Percentiles rank a stretch among this genome's conserved stretches.
phyloP scores from a whole-genome alignment of 1,140 invertebrate genomes.

The Fopius arisanus region DNA sequence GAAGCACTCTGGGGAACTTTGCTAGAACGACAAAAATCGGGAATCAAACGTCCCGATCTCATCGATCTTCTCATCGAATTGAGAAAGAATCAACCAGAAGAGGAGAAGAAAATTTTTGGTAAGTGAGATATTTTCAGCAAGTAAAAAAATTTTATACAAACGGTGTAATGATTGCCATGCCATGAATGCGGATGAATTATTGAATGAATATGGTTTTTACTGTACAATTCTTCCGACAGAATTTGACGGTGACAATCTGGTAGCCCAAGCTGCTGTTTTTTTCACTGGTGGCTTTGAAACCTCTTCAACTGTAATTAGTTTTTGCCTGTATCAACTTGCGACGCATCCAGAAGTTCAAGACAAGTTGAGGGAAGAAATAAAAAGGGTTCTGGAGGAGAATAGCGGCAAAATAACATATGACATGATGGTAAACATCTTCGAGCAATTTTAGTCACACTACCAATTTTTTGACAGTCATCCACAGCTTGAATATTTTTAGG shows the following conservation, averaged over 20 bases:
- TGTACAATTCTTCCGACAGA: conserved; percentile 39
- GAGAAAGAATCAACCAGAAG: conserved; percentile 35
- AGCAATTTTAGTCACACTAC: conserved; percentile 39
- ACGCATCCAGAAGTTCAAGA: conserved; percentile 66
- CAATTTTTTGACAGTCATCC: too few relatives aligned
- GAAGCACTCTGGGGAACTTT: conserved; percentile 52
- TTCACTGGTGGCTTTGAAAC: conserved; percentile 65
- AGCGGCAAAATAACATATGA: conserved; percentile 54
- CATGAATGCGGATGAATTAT: too few relatives aligned
- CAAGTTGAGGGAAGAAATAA: conserved; percentile 64
- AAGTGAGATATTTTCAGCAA: conserved; percentile 4
- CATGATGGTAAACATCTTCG: conserved; percentile 45
- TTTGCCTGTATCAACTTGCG: conserved; percentile 67
- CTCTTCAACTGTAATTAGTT: conserved; percentile 42
- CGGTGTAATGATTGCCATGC: too few relatives aligned
- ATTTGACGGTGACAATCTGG: conserved; percentile 71
- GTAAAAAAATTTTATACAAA: too few relatives aligned
- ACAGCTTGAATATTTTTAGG: too few relatives aligned
- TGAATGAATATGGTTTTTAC: too few relatives aligned
- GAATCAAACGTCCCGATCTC: conserved; percentile 55
- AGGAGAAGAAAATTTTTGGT: conserved; percentile 34
- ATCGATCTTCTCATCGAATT: conserved; percentile 62
- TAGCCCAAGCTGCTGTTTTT: conserved; percentile 72
- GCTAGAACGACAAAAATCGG: conserved; percentile 42
- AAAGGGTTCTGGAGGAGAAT: conserved; percentile 50